Evolutionary conservation across 2,797 vertebrate genomes (phyloP).

Genomic region (Chiroxiphia lanceolata): DNA sequence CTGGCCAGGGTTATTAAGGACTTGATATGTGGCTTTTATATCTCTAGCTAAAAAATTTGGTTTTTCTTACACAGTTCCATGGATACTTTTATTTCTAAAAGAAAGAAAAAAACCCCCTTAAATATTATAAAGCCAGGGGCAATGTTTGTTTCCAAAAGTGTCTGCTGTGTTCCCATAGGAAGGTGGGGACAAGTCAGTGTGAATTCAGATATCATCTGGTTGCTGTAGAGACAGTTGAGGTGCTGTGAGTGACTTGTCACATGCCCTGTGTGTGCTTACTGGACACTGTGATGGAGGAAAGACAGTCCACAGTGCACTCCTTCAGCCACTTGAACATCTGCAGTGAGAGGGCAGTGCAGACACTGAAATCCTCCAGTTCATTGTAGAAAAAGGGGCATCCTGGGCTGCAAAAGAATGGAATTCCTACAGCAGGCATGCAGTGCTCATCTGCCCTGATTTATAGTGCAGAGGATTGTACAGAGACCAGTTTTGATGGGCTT

Average conservation of each 20-base stretch:
- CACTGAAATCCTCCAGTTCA: not conserved
- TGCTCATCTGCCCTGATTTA: not conserved
- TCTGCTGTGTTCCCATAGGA: not conserved
- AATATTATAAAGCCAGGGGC: not conserved
- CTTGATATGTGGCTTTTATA: not conserved
- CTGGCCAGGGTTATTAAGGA: not conserved
- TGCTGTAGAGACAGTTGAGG: not conserved
- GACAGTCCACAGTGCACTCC: not conserved
- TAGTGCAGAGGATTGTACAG: not conserved
- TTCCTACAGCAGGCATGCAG: not conserved
- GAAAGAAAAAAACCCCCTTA: fast-evolving
- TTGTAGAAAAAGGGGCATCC: not conserved
- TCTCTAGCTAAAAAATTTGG: not conserved
- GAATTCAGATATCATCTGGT: not conserved
- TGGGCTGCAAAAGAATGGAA: not conserved
- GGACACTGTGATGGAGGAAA: fast-evolving
- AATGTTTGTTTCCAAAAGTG: not conserved
- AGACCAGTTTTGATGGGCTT: not conserved
- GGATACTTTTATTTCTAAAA: not conserved
- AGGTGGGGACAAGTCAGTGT: not conserved
- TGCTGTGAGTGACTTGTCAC: not conserved
- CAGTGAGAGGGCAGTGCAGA: not conserved
- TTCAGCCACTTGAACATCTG: not conserved
- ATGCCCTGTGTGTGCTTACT: not conserved
- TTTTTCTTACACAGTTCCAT: not conserved